Conservation (phyloP, 2,888 invertebrate genomes). For the Drosophila paramelanica region DNA sequence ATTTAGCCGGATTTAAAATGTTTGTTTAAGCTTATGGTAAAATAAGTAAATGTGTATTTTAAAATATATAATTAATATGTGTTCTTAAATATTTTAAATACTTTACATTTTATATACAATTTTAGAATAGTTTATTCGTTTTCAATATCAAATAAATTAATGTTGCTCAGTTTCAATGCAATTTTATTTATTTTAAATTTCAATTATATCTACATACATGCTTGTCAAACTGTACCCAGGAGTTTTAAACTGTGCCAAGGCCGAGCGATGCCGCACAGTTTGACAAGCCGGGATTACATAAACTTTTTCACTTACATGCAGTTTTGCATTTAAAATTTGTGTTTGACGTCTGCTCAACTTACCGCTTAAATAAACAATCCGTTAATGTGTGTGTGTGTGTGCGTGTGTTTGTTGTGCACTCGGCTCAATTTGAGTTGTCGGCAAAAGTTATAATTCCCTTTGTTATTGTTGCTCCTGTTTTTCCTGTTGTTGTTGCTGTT, state of each 20-base stretch:
- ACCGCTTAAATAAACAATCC: conserved; percentile 57
- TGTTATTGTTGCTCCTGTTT: conserved; percentile 27
- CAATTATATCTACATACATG: neutral
- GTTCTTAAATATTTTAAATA: no score
- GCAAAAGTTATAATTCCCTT: conserved; percentile 42
- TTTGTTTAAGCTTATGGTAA: no score
- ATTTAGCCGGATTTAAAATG: neutral
- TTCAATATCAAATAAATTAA: no score
- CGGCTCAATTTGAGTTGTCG: conserved; percentile 17
- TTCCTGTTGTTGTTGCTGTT: conserved; percentile 17
- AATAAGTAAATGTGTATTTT: no score
- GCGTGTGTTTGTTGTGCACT: conserved; percentile 11
- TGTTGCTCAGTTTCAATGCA: neutral
- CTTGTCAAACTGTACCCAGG: conserved; percentile 17
- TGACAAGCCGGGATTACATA: conserved; percentile 27
- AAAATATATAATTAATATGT: no score
- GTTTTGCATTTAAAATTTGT: conserved; percentile 30
- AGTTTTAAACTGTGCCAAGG: conserved; percentile 45
- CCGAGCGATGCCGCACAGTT: conserved; percentile 29
- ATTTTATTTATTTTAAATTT: conserved; percentile 9
- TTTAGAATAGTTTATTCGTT: neutral
- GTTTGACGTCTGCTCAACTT: conserved; percentile 46
- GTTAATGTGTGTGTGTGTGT: conserved; percentile 9
- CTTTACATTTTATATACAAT: no score
- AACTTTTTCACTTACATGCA: conserved; percentile 24